Percentiles rank a stretch among this genome's conserved stretches.
Evolutionary conservation across 92 coral and sea anemone genomes (phyloP).

Genomic region (Zoanthus sansibaricus): DNA sequence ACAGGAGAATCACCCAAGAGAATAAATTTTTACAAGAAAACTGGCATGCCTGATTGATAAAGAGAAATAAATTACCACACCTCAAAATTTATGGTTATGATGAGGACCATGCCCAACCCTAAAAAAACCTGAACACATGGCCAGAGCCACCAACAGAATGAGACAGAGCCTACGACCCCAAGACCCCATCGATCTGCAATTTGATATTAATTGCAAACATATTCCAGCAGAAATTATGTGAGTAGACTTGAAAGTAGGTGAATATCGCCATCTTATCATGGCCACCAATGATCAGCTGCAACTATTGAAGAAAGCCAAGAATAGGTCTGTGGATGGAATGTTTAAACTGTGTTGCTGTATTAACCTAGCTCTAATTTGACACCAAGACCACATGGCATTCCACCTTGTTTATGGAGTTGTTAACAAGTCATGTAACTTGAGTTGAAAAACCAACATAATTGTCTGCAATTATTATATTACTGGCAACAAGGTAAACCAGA

Average conservation of each 20-base stretch:
- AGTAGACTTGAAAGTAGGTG: too few species aligned
- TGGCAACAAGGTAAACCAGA: slow-evolving; percentile 57
- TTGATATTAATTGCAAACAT: neutral
- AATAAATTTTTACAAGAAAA: slow-evolving; percentile 13
- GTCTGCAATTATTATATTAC: slow-evolving; percentile 28
- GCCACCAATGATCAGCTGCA: too few species aligned
- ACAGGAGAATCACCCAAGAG: slow-evolving; percentile 17
- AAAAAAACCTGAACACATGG: neutral
- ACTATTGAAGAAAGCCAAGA: too few species aligned
- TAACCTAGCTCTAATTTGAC: neutral
- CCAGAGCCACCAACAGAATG: neutral
- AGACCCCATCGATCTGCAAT: neutral
- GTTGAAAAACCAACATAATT: neutral
- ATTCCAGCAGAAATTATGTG: neutral
- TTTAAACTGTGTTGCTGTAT: neutral
- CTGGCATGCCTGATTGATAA: slow-evolving; percentile 11
- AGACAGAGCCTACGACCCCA: neutral
- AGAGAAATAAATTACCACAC: slow-evolving; percentile 22
- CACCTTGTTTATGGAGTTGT: neutral
- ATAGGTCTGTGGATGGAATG: too few species aligned
- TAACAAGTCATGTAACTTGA: too few species aligned
- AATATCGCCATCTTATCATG: too few species aligned
- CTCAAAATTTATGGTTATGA: neutral
- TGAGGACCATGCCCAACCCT: neutral
- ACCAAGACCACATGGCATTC: neutral